Evolutionary conservation across 2,113 vertebrate species (phyloP), one percentile per base, ranked within the genome.

Genomic region (Oriolus oriolus): DNA sequence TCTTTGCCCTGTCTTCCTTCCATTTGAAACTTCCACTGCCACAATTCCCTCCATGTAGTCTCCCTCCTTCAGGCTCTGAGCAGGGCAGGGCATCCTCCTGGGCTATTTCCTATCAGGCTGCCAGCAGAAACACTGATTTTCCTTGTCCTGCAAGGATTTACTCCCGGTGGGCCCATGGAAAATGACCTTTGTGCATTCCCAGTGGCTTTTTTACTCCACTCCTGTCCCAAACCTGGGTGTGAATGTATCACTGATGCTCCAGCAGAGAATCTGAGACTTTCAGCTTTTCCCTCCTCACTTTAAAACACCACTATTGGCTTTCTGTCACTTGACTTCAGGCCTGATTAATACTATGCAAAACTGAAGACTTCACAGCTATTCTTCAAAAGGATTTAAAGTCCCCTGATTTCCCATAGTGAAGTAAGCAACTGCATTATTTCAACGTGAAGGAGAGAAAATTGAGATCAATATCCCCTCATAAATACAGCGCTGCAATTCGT

Each of bases 341-440:
- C 86, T 95, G 95, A 96, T 95, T 95, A 95, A 96, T 96, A 61
- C 86, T 84, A 81, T 81, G 84, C 84, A 96, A 95, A 97, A 95
- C 96, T 45, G 64, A 93, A 91, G 88, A 84, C 91, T 96, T 95
- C 71, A 68, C 89, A 84, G 65, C 86, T 82, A 92, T 96, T 93
- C 77, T 95, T 96, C 87, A 95, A 78, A 79, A 94, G 92, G 92
- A 96, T 96, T 96, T 92, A 86, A 92, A 95, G 84, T 84, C 57
- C 84, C 77, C 45, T 73, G 84, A 83, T 95, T 96, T 95, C 94
- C 87, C 92, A 57, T 9, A 91, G 77, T 97, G 89, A 94, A 93
- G 82, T 83, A 93, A 96, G 87, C 66, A 96, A 95, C 92, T 95
- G 78, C 87, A 90, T 95, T 96, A 92, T 93, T 96, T 95, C 93